Evolutionary conservation across 2,797 vertebrate genomes (phyloP).

Genomic region (Podarcis siculus): DNA sequence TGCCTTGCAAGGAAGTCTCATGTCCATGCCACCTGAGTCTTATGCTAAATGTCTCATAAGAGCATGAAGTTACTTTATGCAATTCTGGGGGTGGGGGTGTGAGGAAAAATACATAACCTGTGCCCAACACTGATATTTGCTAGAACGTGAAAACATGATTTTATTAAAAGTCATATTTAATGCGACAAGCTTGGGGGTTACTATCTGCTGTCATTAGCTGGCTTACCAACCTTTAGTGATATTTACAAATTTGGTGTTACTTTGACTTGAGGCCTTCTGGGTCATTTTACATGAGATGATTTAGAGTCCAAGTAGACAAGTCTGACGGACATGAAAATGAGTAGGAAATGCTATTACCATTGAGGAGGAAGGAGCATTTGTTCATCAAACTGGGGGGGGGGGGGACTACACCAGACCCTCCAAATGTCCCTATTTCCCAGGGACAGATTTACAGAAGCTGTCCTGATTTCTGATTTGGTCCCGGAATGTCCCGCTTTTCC

Average conservation of each 20-base stretch:
- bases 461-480: no score
- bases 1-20: neutral
- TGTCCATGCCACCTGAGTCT: neutral
- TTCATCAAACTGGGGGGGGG: neutral
- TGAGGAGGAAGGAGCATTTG: neutral
- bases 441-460: no score
- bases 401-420: no score
- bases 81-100: neutral
- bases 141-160: neutral
- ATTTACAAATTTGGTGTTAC: conserved; percentile 2
- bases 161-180: conserved; percentile 14
- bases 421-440: no score
- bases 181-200: conserved; percentile 4
- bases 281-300: neutral
- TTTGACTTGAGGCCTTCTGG: neutral
- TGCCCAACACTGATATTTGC: neutral
- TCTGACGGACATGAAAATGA: neutral
- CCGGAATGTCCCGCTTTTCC: no score
- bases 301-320: neutral
- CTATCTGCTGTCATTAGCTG: neutral
- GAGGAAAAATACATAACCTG: neutral
- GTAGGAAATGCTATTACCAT: neutral
- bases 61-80: neutral
- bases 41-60: neutral
- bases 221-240: conserved; percentile 10